Evolutionary conservation across 2,888 invertebrate species (phyloP).

Genomic region (Pocota personata): DNA sequence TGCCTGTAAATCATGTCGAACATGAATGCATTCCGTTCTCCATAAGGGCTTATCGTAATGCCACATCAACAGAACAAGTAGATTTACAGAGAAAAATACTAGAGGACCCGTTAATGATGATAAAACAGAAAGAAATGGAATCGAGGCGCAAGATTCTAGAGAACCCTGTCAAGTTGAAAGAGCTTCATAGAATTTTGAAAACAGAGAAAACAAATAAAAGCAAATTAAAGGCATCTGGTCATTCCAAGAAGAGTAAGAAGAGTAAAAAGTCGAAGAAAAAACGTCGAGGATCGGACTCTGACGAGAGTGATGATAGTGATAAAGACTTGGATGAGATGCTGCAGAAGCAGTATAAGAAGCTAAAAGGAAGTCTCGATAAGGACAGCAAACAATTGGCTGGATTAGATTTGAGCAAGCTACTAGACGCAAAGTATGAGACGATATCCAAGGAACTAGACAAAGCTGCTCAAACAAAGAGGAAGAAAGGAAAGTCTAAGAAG

Average conservation of each 20-base stretch:
- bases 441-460: slow-evolving; percentile 82
- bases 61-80: slow-evolving; percentile 87
- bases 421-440: slow-evolving; percentile 81
- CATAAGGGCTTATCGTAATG: slow-evolving; percentile 83
- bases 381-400: slow-evolving; percentile 77
- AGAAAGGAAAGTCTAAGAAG: slow-evolving; percentile 70
- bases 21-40: slow-evolving; percentile 91
- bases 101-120: slow-evolving; percentile 96
- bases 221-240: slow-evolving; percentile 74
- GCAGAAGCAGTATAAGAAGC: slow-evolving; percentile 88
- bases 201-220: slow-evolving; percentile 83
- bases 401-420: slow-evolving; percentile 79
- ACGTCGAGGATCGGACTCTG: slow-evolving; percentile 56
- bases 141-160: slow-evolving; percentile 92
- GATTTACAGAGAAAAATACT: slow-evolving; percentile 94
- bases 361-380: slow-evolving; percentile 83
- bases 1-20: slow-evolving; percentile 87
- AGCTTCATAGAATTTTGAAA: slow-evolving; percentile 90
- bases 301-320: slow-evolving; percentile 76
- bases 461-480: slow-evolving; percentile 77
- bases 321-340: slow-evolving; percentile 87
- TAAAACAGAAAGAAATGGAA: slow-evolving; percentile 95
- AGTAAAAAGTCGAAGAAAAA: slow-evolving; percentile 76
- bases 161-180: slow-evolving; percentile 95
- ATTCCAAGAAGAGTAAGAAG: slow-evolving; percentile 75